A percentile compares a stretch with the other conserved stretches of the same genome.
These are phyloP conservation scores for Ochotona curzoniae DNA, from an alignment of 2,113 vertebrate genomes.

Conservation along the genomic window DNA sequence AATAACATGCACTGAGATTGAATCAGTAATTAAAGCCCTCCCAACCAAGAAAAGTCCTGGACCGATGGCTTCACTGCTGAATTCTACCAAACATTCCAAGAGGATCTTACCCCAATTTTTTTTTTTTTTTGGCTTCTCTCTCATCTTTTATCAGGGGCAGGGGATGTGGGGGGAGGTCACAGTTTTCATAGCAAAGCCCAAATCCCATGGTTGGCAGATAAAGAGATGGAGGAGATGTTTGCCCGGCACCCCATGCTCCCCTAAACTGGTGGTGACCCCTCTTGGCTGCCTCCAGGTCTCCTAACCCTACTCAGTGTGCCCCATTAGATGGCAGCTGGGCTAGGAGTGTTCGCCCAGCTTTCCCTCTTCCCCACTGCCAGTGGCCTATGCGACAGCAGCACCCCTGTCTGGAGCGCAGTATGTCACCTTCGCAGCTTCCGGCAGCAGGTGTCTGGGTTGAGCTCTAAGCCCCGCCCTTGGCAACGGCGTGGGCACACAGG, in stretches of 20 bases:
- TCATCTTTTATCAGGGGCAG: constrained; percentile 72
- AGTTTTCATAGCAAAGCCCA: constrained; percentile 39
- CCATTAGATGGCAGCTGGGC: background rate
- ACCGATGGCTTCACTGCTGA: no score
- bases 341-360: background rate
- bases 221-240: background rate
- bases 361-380: background rate
- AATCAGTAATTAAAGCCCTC: no score
- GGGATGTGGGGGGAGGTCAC: constrained; percentile 31
- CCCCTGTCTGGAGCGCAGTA: constrained; percentile 22
- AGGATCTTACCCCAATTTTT: no score
- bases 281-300: background rate
- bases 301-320: background rate
- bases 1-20: no score
- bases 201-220: background rate
- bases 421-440: constrained; percentile 77
- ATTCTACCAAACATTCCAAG: no score
- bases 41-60: no score
- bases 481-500: constrained; percentile 88
- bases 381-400: constrained; percentile 14
- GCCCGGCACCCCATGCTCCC: background rate
- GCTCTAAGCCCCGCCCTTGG: constrained; percentile 85
- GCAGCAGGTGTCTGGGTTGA: constrained; percentile 89
- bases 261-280: background rate
- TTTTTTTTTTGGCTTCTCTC: constrained; percentile 60